Conservation (phyloP, 2,113 vertebrate genomes). For the Natator depressus region DNA sequence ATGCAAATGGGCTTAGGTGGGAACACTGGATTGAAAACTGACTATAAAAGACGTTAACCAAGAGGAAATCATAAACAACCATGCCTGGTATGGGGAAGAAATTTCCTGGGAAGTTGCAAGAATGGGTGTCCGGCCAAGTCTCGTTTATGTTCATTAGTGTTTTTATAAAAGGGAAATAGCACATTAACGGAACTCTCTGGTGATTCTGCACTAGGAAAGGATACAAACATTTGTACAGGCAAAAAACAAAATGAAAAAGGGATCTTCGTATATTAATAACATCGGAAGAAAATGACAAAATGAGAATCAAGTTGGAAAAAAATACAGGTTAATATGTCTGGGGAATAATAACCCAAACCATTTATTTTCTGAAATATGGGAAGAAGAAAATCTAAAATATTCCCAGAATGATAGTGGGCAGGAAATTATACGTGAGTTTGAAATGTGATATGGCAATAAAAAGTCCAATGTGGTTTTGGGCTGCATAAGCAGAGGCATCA, state of each 20-base stretch:
- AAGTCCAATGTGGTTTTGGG: background rate
- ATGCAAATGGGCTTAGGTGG: background rate
- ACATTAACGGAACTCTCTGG: background rate
- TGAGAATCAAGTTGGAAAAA: background rate
- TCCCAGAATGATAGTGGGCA: background rate
- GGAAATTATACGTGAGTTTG: background rate
- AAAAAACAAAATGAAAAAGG: background rate
- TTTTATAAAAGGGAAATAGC: background rate
- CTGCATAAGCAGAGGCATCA: background rate
- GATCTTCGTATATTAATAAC: background rate
- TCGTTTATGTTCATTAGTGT: background rate
- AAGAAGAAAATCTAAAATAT: background rate
- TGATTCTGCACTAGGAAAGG: background rate
- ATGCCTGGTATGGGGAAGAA: accelerated
- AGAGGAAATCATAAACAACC: background rate
- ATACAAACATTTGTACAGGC: background rate
- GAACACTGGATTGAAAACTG: background rate
- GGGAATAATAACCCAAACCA: background rate
- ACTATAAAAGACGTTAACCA: background rate
- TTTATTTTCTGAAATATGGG: background rate
- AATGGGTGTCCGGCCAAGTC: background rate
- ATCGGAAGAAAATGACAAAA: background rate
- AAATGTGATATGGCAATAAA: background rate
- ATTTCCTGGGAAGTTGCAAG: background rate
- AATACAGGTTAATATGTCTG: background rate